Conservation (phyloP, 1,140 invertebrate species). For the Lordiphosa clarofinis region DNA sequence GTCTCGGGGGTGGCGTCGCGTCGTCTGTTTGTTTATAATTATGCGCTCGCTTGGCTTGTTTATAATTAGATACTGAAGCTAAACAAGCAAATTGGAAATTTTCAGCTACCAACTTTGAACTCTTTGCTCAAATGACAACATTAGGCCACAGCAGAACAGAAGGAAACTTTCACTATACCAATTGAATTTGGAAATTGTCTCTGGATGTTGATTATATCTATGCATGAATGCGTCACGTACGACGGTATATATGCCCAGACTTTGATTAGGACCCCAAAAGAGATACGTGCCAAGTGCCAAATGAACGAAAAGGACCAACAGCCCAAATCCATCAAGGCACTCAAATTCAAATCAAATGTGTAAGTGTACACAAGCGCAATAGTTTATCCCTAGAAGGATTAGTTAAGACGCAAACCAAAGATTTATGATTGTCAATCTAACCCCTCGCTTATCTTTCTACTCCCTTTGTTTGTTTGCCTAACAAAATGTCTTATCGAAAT, state of each 20-base stretch:
- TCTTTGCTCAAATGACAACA: slow-evolving; percentile 12
- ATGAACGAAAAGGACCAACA: no score
- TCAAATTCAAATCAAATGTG: slow-evolving; percentile 57
- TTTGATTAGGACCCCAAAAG: slow-evolving; percentile 32
- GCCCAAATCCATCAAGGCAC: slow-evolving; percentile 14
- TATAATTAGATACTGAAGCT: slow-evolving; percentile 61
- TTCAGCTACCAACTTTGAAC: slow-evolving; percentile 47
- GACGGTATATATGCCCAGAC: slow-evolving; percentile 7
- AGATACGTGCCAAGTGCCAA: no score
- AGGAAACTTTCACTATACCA: slow-evolving; percentile 21
- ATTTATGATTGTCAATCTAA: no score
- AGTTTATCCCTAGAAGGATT: no score
- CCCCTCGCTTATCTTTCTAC: no score
- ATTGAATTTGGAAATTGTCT: slow-evolving; percentile 37
- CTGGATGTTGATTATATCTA: slow-evolving; percentile 51
- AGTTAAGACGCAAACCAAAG: no score
- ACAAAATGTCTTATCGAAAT: slow-evolving; percentile 5
- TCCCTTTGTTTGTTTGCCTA: no score
- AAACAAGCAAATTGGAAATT: slow-evolving; percentile 37
- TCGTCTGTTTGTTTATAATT: slow-evolving; percentile 65
- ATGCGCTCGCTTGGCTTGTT: slow-evolving; percentile 52
- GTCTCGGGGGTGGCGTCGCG: not conserved
- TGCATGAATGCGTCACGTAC: slow-evolving; percentile 50
- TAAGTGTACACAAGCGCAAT: no score
- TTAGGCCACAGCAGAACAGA: not conserved